phyloP scores from a whole-genome alignment of 2,797 vertebrate genomes.

The Xenopus petersii region DNA sequence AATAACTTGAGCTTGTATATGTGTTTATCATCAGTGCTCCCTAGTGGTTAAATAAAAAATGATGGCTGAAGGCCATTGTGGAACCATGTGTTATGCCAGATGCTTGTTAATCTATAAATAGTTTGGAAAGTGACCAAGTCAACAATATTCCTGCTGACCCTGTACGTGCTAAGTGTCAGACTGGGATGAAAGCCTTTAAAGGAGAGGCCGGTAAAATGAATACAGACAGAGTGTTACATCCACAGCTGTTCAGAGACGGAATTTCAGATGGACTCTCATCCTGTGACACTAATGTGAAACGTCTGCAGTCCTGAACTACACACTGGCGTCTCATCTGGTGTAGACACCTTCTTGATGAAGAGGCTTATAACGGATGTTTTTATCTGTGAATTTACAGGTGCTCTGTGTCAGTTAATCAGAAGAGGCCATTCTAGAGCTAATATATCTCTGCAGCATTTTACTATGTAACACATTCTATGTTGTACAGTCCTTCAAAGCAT shows the following conservation, averaged over 20 bases:
- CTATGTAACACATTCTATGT: too few relatives aligned
- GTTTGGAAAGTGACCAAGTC: slow-evolving; percentile 44
- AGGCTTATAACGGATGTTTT: not conserved
- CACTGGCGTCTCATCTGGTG: slow-evolving; percentile 24
- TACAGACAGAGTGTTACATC: slow-evolving; percentile 26
- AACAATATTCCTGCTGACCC: slow-evolving; percentile 29
- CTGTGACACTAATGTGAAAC: slow-evolving; percentile 15
- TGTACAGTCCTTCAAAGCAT: too few relatives aligned
- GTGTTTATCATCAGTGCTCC: slow-evolving; percentile 1
- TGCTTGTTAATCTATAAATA: slow-evolving; percentile 42
- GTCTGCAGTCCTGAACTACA: not conserved
- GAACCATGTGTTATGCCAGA: slow-evolving; percentile 32
- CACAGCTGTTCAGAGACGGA: slow-evolving; percentile 31
- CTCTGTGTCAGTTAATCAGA: not conserved
- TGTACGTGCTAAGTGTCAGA: slow-evolving; percentile 13
- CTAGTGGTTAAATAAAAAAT: slow-evolving; percentile 9
- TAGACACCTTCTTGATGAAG: slow-evolving; percentile 19
- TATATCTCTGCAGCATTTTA: too few relatives aligned
- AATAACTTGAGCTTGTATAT: not conserved
- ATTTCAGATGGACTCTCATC: slow-evolving; percentile 20
- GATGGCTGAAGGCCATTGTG: slow-evolving; percentile 12
- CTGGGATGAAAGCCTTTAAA: slow-evolving; percentile 23
- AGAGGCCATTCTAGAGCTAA: not conserved
- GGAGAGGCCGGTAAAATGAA: slow-evolving; percentile 33
- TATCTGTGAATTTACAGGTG: not conserved